These are phyloP conservation scores for Chrysaora quinquecirrha DNA, from an alignment of 30 jellyfish, hydroid and myxozoan genomes.

Conservation along the genomic window DNA sequence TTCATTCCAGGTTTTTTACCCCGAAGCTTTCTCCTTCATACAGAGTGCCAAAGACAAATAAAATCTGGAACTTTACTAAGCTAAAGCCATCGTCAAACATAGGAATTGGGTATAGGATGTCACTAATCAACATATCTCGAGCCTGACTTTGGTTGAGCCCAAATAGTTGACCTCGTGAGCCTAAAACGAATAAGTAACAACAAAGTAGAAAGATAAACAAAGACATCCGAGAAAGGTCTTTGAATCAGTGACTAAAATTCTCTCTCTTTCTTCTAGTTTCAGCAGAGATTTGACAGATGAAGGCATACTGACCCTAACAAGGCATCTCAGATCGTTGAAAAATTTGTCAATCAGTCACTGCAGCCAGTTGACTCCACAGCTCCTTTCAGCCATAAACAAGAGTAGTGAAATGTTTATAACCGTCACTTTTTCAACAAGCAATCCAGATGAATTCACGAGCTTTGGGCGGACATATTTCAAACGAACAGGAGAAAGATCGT, in stretches of 20 bases:
- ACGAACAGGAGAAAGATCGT: too few species aligned
- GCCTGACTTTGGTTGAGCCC: too few species aligned
- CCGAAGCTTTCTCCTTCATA: too few species aligned
- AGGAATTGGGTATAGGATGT: too few species aligned
- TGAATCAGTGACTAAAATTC: not conserved
- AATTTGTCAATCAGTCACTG: not conserved
- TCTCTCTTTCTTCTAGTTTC: not conserved
- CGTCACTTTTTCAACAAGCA: not conserved
- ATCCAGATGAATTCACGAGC: not conserved
- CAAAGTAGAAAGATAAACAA: not conserved
- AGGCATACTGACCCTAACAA: not conserved
- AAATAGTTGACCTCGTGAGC: not conserved
- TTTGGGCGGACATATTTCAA: not conserved
- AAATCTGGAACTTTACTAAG: too few species aligned
- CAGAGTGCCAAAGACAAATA: too few species aligned
- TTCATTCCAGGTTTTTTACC: too few species aligned
- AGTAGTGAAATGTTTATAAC: not conserved
- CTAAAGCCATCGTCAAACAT: too few species aligned
- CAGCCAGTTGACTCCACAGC: not conserved
- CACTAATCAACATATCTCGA: too few species aligned
- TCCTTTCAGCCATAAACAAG: not conserved
- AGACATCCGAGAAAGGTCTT: not conserved
- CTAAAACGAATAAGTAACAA: not conserved
- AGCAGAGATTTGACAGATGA: conserved; percentile 3
- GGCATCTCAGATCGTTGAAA: not conserved